Evolutionary conservation across 2,888 invertebrate genomes (phyloP).

Genomic region (Panopea generosa): DNA sequence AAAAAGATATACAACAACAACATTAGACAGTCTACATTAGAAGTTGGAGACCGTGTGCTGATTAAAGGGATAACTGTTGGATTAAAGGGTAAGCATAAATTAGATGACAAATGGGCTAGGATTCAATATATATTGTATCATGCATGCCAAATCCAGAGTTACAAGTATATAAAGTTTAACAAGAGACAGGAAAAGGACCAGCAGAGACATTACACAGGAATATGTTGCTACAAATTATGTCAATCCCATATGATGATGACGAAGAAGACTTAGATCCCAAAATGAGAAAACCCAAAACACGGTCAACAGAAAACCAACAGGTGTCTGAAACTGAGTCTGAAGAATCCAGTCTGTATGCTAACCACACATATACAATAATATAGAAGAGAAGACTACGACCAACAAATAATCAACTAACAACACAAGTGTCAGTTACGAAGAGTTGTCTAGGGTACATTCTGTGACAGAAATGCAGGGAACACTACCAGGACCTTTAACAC

Average conservation of each 20-base stretch:
- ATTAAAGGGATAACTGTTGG: conserved; percentile 16
- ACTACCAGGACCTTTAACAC: too few species aligned
- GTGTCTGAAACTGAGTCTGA: too few species aligned
- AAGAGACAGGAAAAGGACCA: conserved; percentile 1
- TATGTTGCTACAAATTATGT: conserved; percentile 18
- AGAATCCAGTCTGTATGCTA: too few species aligned
- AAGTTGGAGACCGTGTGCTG: conserved; percentile 22
- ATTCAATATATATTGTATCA: conserved; percentile 1
- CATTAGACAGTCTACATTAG: conserved; percentile 7
- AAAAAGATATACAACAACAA: conserved; percentile 14
- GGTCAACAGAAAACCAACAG: too few species aligned
- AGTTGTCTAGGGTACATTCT: too few species aligned
- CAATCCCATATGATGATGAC: neutral
- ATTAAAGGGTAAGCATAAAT: conserved; percentile 5
- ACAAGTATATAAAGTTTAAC: conserved; percentile 21
- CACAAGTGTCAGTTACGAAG: too few species aligned
- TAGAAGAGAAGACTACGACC: too few species aligned
- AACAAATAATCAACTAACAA: too few species aligned
- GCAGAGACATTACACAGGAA: conserved; percentile 14
- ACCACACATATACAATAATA: too few species aligned
- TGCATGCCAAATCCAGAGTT: conserved; percentile 8
- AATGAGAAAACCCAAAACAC: too few species aligned
- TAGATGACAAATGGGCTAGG: conserved; percentile 25
- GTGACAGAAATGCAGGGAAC: too few species aligned
- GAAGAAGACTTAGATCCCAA: too few species aligned